phyloP scores from a whole-genome alignment of 2,888 invertebrate species.

The Sarcophaga subvicina region DNA sequence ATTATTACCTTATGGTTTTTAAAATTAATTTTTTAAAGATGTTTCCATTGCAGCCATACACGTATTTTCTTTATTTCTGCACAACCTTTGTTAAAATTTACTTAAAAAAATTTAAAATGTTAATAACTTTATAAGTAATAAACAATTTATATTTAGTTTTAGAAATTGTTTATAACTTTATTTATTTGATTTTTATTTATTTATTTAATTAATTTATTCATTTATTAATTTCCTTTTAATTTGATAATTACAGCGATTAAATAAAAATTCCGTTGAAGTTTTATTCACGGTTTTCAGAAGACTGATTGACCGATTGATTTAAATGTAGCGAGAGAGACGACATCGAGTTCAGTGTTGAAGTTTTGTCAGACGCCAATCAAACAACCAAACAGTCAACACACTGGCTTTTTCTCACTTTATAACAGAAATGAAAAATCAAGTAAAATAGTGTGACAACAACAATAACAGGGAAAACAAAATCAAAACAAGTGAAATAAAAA shows the following conservation, averaged over 20 bases:
- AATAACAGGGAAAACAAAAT: not conserved
- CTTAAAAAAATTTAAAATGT: too few relatives aligned
- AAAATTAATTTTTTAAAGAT: too few relatives aligned
- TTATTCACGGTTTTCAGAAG: conserved; percentile 59
- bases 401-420: not conserved
- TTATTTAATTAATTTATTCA: conserved; percentile 15
- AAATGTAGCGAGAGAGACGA: not conserved
- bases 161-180: not conserved
- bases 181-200: not conserved
- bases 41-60: too few relatives aligned
- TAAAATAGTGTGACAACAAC: not conserved
- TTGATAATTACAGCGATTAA: conserved; percentile 4
- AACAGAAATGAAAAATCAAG: not conserved
- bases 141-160: too few relatives aligned
- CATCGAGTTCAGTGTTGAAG: conserved; percentile 38
- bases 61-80: too few relatives aligned
- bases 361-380: conserved; percentile 54
- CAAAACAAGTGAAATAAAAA: not conserved
- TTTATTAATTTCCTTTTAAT: conserved; percentile 20
- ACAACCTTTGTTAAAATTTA: too few relatives aligned
- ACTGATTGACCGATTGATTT: conserved; percentile 52
- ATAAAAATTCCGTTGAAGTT: conserved; percentile 56
- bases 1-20: too few relatives aligned
- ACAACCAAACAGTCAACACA: conserved; percentile 21
- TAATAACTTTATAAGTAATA: too few relatives aligned